phyloP scores from a whole-genome alignment of 2,888 invertebrate genomes.

The Sclerodermus sp. region DNA sequence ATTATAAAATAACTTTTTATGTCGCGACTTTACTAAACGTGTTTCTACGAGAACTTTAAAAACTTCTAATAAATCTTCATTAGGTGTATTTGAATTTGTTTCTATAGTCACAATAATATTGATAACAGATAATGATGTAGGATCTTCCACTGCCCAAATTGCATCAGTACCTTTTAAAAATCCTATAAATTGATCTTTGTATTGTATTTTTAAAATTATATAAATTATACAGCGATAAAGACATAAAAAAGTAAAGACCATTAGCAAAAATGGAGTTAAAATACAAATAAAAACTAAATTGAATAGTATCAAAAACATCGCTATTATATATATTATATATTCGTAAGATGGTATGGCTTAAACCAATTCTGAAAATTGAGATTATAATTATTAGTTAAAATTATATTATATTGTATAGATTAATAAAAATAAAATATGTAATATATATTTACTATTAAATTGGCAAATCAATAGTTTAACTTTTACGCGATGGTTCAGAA shows the following conservation, averaged over 20 bases:
- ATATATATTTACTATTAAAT: too few species aligned
- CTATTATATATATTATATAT: conserved; percentile 13
- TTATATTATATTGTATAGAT: too few species aligned
- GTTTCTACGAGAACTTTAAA: conserved; percentile 26
- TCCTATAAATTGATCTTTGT: conserved; percentile 55
- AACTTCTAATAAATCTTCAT: conserved; percentile 22
- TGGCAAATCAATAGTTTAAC: too few species aligned
- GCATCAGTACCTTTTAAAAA: conserved; percentile 62
- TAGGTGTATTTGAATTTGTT: conserved; percentile 30
- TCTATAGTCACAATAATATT: conserved; percentile 60
- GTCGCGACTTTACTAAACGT: conserved; percentile 23
- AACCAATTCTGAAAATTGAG: too few species aligned
- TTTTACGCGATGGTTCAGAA: too few species aligned
- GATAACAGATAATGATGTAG: conserved; percentile 58
- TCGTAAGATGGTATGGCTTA: too few species aligned
- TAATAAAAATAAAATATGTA: too few species aligned
- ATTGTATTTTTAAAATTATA: conserved; percentile 24
- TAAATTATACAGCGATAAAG: conserved; percentile 30
- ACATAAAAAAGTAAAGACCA: conserved; percentile 20
- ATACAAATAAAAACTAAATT: conserved; percentile 22
- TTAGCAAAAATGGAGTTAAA: conserved; percentile 22
- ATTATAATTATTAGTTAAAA: too few species aligned
- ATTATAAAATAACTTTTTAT: conserved; percentile 58
- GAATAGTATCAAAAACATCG: conserved; percentile 17
- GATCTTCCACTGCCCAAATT: conserved; percentile 62